phyloP scores from a whole-genome alignment of 2,113 vertebrate species.

The Thymallus thymallus region DNA sequence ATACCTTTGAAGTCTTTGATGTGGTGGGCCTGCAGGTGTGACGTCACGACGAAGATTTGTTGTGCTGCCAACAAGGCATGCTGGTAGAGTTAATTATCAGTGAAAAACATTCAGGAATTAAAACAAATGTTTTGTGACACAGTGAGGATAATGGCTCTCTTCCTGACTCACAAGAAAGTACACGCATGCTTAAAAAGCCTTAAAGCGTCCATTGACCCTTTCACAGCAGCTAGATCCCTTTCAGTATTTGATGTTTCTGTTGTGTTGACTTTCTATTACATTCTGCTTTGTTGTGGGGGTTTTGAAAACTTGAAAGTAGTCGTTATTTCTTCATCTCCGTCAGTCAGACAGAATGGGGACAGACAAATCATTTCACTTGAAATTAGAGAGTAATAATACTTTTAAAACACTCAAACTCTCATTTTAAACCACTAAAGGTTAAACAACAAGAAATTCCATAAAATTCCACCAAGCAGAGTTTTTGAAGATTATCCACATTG shows the following conservation, averaged over 20 bases:
- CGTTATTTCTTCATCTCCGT: slow-evolving; percentile 60
- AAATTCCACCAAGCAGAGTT: slow-evolving; percentile 14
- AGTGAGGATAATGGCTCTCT: slow-evolving; percentile 40
- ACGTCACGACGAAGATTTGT: slow-evolving; percentile 29
- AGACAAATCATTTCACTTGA: slow-evolving; percentile 42
- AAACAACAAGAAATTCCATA: slow-evolving; percentile 6
- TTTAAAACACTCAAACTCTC: slow-evolving; percentile 13
- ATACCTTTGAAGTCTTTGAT: slow-evolving; percentile 53
- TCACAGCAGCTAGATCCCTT: slow-evolving; percentile 21
- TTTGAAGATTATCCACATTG: not conserved
- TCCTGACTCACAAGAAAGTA: slow-evolving; percentile 38
- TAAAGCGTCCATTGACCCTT: slow-evolving; percentile 60
- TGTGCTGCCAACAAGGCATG: slow-evolving; percentile 30
- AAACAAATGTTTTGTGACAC: slow-evolving; percentile 14
- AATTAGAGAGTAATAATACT: slow-evolving; percentile 38
- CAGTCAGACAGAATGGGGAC: slow-evolving; percentile 62
- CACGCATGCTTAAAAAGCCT: slow-evolving; percentile 47
- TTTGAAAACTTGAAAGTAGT: slow-evolving; percentile 47
- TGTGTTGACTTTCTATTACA: slow-evolving; percentile 19
- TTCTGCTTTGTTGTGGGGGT: slow-evolving; percentile 35
- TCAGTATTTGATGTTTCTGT: slow-evolving; percentile 36
- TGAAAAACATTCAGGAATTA: slow-evolving; percentile 42
- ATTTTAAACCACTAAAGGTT: slow-evolving; percentile 13
- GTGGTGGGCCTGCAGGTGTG: slow-evolving; percentile 16
- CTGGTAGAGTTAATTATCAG: slow-evolving; percentile 24